A percentile compares a stretch with the other conserved stretches of the same genome.
Conservation (phyloP, 2,797 vertebrate genomes). For the Rhinatrema bivittatum region DNA sequence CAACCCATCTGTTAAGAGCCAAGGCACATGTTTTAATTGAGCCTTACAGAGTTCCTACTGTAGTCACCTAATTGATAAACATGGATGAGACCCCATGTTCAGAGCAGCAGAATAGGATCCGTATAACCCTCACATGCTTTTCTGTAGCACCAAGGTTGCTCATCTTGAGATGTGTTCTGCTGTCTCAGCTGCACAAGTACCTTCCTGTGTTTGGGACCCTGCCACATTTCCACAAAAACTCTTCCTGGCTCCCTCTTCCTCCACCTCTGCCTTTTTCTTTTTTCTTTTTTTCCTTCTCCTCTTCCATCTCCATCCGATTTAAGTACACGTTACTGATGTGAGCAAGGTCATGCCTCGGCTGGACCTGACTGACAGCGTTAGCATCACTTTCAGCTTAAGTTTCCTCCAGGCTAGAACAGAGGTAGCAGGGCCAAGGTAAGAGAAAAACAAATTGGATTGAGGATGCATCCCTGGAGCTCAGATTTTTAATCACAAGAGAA, state of each 20-base stretch:
- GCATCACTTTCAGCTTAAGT: conserved; percentile 57
- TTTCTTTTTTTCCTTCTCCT: conserved; percentile 21
- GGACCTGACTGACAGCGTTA: conserved; percentile 62
- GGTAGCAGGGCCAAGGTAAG: conserved; percentile 44
- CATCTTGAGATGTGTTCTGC: not conserved
- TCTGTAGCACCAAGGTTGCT: too few species aligned
- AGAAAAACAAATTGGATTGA: conserved; percentile 8
- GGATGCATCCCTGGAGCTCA: conserved; percentile 47
- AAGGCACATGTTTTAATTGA: too few species aligned
- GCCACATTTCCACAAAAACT: conserved; percentile 4
- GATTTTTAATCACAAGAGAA: conserved; percentile 58
- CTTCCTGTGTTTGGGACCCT: not conserved
- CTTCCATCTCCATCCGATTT: too few species aligned
- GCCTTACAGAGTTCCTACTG: too few species aligned
- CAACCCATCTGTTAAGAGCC: too few species aligned
- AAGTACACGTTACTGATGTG: conserved; percentile 48
- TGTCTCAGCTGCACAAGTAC: not conserved
- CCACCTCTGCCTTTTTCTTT: conserved; percentile 16
- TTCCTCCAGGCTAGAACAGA: conserved; percentile 51
- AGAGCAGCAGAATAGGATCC: too few species aligned
- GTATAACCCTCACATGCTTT: too few species aligned
- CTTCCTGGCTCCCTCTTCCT: conserved; percentile 12
- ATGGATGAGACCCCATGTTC: too few species aligned
- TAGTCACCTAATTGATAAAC: too few species aligned
- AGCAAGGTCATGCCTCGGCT: conserved; percentile 57